Base-by-base conservation (phyloP, 92 coral and sea anemone species). In the Palythoa caribaeorum region DNA sequence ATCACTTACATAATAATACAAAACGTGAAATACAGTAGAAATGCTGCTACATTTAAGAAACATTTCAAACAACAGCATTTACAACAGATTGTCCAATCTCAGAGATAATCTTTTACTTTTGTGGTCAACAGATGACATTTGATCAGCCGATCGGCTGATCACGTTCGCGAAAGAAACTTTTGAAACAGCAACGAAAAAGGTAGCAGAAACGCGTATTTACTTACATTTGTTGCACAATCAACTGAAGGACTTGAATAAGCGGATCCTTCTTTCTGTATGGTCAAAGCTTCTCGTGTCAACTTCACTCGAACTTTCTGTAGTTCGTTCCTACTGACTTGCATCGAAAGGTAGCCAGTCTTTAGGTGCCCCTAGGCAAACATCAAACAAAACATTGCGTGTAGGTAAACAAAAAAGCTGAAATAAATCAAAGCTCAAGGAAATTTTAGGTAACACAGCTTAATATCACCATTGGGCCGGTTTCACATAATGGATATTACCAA, bases 231-330 rank as follows among this genome's bases (percentile, higher is more conserved):
- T 5, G 60, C 38, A 37, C 44, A 50, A 9, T 28, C 47, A 53
- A 66, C 38, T 38, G 75, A 66, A 28, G 86, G 73, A 44, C 13
- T 81, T 10, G 74, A 68, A 51, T 65, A 81, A 0, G 63, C 47
- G n/a, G 86, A 21, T n/a, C 98, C 98, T 70, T 95, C 98, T 60
- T 91, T 95, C 90, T 93, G 98, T 37, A 95, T 95, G 3, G 96
- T 92, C 93, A 95, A 72, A 38, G 98, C 98, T 81, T 95, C 98
- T 16, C 95, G 87, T 15, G 98, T 93, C 20, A 95, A 78, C 88
- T 95, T 95, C 6, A 95, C 98, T 21, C 98, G 96, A 62, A 95
- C 98, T 89, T 95, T 95, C 83, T 95, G 98, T 9, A 95, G 92
- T 60, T 95, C 96, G 83, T 89, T 91, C 75, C 92, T 90, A 40